Evolutionary conservation across 2,797 vertebrate species (phyloP).

Genomic region (Natrix natrix): DNA sequence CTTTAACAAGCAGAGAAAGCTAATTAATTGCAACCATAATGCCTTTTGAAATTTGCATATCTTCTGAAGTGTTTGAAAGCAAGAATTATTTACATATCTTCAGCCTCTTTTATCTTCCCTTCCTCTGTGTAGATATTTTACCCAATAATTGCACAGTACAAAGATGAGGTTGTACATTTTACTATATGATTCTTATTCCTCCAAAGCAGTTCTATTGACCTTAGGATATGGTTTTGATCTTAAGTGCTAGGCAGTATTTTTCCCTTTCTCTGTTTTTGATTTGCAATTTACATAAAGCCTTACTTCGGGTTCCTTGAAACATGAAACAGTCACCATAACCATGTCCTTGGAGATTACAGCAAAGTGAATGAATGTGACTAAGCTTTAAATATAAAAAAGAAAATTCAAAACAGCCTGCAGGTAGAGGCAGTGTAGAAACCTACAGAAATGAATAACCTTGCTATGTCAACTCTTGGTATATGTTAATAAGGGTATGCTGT

Average conservation of each 20-base stretch:
- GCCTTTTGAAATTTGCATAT: background rate
- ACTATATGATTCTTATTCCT: background rate
- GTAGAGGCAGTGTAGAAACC: slow-evolving; percentile 11
- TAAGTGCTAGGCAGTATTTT: background rate
- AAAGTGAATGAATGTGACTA: slow-evolving; percentile 6
- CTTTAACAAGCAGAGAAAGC: background rate
- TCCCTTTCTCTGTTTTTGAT: background rate
- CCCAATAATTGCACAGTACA: background rate
- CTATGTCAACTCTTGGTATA: background rate
- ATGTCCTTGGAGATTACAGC: slow-evolving; percentile 7
- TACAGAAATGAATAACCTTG: slow-evolving; percentile 21
- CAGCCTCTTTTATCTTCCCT: background rate
- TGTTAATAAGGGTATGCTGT: slow-evolving; percentile 24
- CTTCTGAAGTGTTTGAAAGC: background rate
- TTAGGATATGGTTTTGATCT: background rate
- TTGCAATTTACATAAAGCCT: background rate
- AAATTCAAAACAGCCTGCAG: slow-evolving; percentile 15
- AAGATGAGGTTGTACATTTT: background rate
- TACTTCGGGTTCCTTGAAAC: slow-evolving; percentile 9
- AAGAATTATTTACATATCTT: background rate
- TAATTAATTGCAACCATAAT: background rate
- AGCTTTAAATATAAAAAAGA: slow-evolving; percentile 41
- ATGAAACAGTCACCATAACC: background rate
- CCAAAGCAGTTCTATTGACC: background rate
- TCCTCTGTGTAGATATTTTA: background rate